phyloP scores from a whole-genome alignment of 2,888 invertebrate genomes.

The Invenusta paracnida region DNA sequence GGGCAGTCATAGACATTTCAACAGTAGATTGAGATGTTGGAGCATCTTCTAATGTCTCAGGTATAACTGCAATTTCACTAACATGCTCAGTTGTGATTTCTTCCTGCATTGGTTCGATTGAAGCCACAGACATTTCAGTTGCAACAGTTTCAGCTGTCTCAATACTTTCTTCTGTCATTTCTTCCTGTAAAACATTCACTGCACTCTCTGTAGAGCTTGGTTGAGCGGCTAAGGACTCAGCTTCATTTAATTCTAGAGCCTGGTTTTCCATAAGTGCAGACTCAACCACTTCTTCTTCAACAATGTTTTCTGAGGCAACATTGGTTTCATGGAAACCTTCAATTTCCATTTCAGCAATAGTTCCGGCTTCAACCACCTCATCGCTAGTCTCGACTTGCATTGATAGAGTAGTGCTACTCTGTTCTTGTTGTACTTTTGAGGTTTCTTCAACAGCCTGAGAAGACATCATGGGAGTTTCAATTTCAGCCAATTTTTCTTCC shows the following conservation, averaged over 20 bases:
- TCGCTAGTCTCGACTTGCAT: neutral
- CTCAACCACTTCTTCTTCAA: neutral
- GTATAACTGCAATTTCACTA: constrained; percentile 1
- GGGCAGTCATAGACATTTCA: neutral
- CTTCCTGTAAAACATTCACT: neutral
- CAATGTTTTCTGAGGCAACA: neutral
- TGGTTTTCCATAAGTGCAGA: neutral
- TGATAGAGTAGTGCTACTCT: neutral
- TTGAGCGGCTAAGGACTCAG: neutral
- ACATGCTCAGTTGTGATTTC: neutral
- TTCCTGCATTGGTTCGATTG: neutral
- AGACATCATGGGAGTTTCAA: neutral
- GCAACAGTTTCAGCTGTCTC: neutral
- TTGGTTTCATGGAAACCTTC: neutral
- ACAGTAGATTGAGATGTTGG: neutral
- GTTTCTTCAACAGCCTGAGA: neutral
- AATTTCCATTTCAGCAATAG: neutral
- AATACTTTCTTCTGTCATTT: neutral
- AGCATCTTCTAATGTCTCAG: constrained; percentile 2
- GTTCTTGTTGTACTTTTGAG: neutral
- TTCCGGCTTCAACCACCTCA: neutral
- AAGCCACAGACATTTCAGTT: constrained; percentile 18
- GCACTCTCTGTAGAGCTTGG: neutral
- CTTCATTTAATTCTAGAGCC: neutral
- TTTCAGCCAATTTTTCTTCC: neutral